Evolutionary conservation across 2,113 vertebrate species (phyloP), one percentile per base, ranked within the genome.

Genomic region (Turnix velox): DNA sequence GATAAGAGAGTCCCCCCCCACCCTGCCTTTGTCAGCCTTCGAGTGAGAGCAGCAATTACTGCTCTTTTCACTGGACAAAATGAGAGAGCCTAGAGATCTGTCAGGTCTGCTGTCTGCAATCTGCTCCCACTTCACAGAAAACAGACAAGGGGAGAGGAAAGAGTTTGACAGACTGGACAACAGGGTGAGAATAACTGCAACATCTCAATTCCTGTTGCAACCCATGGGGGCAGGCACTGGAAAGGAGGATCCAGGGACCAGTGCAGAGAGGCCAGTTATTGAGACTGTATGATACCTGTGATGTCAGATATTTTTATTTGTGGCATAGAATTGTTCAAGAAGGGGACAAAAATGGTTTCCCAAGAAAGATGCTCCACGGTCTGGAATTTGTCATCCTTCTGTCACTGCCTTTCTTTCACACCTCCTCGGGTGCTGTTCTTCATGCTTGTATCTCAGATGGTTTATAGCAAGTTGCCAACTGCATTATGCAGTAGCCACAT

Each of bases 81-180:
- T 20, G 2, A 10, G 35, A 54, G 43, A 35, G 27, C 57, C 4
- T 22, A 46, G 45, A 40, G 17, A 42, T 69, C 89, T 80, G 66
- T 65, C 83, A 88, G 80, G 19, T 57, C 83, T 57, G 84, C 79
- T 82, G 61, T 31, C 74, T 67, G 49, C 75, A 82, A 46, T 69
- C 86, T 76, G 74, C 57, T 89, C 46, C 77, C 39, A 43, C 67
- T 67, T 71, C 82, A 35, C 52, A 33, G 49, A 37, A 84, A 92
- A 77, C 65, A 12, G 6, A 69, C 10, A 49, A 28, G 24, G 24
- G 59, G 30, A 88, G 7, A 66, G 39, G 66, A 72, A 75, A 57
- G 58, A 25, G 43, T 52, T 28, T 35, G 52, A 57, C 62, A 39
- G 37, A 54, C 24, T 62, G 88, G 77, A 48, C 72, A 43, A 14